A percentile compares a stretch with the other conserved stretches of the same genome.
phyloP scores from a whole-genome alignment of 2,797 vertebrate genomes.

The Myoxocephalus aenaeus region DNA sequence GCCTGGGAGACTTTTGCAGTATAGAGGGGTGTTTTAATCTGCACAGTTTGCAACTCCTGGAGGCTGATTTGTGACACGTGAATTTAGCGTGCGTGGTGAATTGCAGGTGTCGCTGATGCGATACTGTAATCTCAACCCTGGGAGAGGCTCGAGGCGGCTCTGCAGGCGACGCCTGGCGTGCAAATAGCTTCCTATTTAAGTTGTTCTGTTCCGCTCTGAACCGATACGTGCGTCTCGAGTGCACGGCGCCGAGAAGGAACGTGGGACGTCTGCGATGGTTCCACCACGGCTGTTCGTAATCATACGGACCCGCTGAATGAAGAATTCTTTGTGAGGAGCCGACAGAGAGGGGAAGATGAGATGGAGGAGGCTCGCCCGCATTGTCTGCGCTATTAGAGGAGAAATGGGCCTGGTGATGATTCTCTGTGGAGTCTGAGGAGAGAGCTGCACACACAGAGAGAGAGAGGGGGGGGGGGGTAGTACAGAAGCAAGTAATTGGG shows the following conservation, averaged over 20 bases:
- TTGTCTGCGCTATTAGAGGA: conserved; percentile 78
- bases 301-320: conserved; percentile 67
- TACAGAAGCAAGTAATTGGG: conserved; percentile 69
- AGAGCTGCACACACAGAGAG: conserved; percentile 48
- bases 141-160: conserved; percentile 56
- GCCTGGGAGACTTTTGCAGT: neutral
- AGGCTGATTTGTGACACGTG: conserved; percentile 9
- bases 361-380: conserved; percentile 67
- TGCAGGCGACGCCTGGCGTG: conserved; percentile 40
- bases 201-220: conserved; percentile 51
- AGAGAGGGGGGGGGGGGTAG: neutral
- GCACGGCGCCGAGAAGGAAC: conserved; percentile 42
- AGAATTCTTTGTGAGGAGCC: conserved; percentile 69
- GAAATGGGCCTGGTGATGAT: conserved; percentile 76
- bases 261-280: conserved; percentile 58
- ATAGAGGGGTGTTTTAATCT: conserved; percentile 10
- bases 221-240: conserved; percentile 34
- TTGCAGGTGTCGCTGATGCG: conserved; percentile 55
- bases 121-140: conserved; percentile 49
- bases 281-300: conserved; percentile 60
- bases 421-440: conserved; percentile 66
- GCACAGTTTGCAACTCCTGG: conserved; percentile 22
- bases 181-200: conserved; percentile 59
- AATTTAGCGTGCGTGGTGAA: conserved; percentile 35
- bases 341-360: conserved; percentile 64